A percentile compares a stretch with the other conserved stretches of the same genome.
phyloP scores from a whole-genome alignment of 2,888 invertebrate species.

The Drosophila merina region DNA sequence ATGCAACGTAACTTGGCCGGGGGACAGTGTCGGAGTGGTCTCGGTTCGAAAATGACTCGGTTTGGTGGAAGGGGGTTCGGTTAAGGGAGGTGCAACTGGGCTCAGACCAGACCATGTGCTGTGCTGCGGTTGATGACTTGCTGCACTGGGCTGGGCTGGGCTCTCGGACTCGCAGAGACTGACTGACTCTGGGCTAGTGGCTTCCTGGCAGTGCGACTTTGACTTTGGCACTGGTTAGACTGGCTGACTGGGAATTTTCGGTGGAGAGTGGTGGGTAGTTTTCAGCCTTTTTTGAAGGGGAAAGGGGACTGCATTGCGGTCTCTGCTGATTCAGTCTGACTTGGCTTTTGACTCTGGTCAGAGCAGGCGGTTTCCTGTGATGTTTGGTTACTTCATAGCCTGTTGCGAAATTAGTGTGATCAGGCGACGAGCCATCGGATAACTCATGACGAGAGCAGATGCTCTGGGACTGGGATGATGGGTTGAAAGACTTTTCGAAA shows the following conservation, averaged over 20 bases:
- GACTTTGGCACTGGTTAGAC: slow-evolving; percentile 80
- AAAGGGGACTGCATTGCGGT: slow-evolving; percentile 46
- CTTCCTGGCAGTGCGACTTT: slow-evolving; percentile 55
- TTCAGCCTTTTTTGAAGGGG: slow-evolving; percentile 2
- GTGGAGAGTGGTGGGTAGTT: slow-evolving; percentile 1
- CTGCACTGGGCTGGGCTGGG: slow-evolving; percentile 42
- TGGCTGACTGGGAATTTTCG: slow-evolving; percentile 50
- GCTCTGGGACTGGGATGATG: background rate
- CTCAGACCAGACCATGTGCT: slow-evolving; percentile 27
- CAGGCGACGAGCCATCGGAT: slow-evolving; percentile 18
- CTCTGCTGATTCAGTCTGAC: slow-evolving; percentile 25
- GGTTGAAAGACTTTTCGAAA: background rate
- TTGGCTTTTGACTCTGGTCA: slow-evolving; percentile 40
- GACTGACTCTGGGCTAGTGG: slow-evolving; percentile 60
- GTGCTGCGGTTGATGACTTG: slow-evolving; percentile 74
- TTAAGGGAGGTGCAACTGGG: slow-evolving; percentile 3
- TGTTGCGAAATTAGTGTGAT: slow-evolving; percentile 45
- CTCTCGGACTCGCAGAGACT: slow-evolving; percentile 67
- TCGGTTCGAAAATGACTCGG: background rate
- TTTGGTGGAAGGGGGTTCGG: slow-evolving; percentile 1
- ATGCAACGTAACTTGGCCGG: slow-evolving; percentile 65
- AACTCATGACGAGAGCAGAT: slow-evolving; percentile 14
- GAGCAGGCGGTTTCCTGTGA: slow-evolving; percentile 47
- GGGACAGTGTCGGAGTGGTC: slow-evolving; percentile 10
- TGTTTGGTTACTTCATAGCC: slow-evolving; percentile 37